Base-by-base conservation (phyloP, 2,797 vertebrate genomes). In the Arrhamphus sclerolepis region DNA sequence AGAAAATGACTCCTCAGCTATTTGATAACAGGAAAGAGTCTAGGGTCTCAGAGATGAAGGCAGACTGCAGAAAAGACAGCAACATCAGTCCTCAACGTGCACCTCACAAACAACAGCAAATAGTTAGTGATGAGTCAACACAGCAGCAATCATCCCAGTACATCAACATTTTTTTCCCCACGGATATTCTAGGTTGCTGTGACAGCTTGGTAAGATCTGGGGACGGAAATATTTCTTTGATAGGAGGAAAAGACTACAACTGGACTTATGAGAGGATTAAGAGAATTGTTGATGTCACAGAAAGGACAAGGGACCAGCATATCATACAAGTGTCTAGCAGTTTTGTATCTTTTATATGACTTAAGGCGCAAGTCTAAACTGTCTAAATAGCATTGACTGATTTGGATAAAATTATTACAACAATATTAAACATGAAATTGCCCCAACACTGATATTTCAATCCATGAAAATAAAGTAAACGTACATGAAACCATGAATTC, bases 1-100 rank as follows among this genome's bases (percentile, higher is more conserved):
- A 78, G 80, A 89, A 89, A 86, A 88, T 85, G 77, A 88, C 71
- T 88, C 83, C 72, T 85, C 75, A 71, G 83, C 78, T 83, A 72
- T 88, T 89, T 74, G 82, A 83, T 83, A 78, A 75, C 65, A 78
- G 68, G 61, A 66, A 53, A 56, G 46, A 80, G 26, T 66, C 74
- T 53, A 53, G 74, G 70, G 62, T 69, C 80, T 68, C 58, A 0
- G 18, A 74, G 72, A 87, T 84, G 63, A 87, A 87, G 83, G 75
- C 51, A 60, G 53, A 78, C 28, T 46, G 48, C 29, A 50, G 57
- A 78, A 80, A 66, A 75, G 16, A 66, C 55, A 76, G 38, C 59
- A 40, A 55, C 60, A 42, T 72, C 66, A 70, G 55, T 66, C 60
- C 67, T 68, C 66, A 39, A 77, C 48, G 42, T 24, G 34, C 53